Evolutionary conservation across 2,797 vertebrate genomes (phyloP), one percentile per base, ranked within the genome.

Genomic region (Percopsis omiscomaycus): DNA sequence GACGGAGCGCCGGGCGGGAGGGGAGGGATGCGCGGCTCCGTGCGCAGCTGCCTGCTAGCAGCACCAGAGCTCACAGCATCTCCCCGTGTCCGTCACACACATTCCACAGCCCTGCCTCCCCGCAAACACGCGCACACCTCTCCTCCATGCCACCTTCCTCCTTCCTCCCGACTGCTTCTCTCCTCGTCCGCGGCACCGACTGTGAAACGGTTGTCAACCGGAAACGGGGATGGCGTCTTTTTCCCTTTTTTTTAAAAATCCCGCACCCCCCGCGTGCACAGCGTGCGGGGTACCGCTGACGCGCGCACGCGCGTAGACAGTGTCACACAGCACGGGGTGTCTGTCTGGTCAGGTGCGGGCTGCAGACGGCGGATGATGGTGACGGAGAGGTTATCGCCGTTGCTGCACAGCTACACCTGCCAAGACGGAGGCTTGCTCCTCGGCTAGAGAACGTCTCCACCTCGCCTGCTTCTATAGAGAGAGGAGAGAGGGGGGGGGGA

Each of bases 11-110:
- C 42, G 51, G 49, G 5, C 30, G 59, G 30, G 5, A 15, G 54
- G 45, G 68, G 69, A 48, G 51, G 68, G 64, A 58, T 68, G 71
- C 71, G 80, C 13, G 81, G 86, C 84, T 87, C 82, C 78, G 88
- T 89, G 81, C 83, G 91, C 83, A 91, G 89, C 86, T 86, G 92
- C 86, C 90, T 91, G 92, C 86, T 93, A 89, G 89, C 47, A 89
- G 29, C 32, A 9, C 86, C 91, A 84, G 63, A 86, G 91, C 88
- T 90, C 88, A 88, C 81, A 87, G 88, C 85, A 81, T 88, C 82
- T 77, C 84, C 64, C 79, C 79, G 82, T 59, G 84, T 78, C 86
- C 82, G 78, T 80, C 79, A 86, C 92, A 90, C 78, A 86, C 89
- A 89, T 91, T 91, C 89, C 88, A 79, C 72, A 2, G 69, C 79